Evolutionary conservation across 2,888 invertebrate genomes (phyloP), one percentile per base, ranked within the genome.

Genomic region (Dicyrtomina minuta): DNA sequence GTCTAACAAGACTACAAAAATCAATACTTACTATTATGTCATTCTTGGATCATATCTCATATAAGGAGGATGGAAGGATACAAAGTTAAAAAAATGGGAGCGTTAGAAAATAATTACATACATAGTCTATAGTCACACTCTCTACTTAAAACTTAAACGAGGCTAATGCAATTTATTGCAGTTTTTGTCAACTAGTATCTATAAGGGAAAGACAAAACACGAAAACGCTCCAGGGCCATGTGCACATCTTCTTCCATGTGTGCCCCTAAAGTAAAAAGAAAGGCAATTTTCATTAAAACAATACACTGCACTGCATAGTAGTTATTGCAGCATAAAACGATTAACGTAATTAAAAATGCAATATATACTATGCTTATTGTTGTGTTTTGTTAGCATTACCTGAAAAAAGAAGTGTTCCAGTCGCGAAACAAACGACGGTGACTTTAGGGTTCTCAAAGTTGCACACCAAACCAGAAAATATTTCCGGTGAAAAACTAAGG

Each of bases 351-450:
- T 10, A 13, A 10, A 41, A 41, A 41, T 10, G 13, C 43, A 10
- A 41, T 10, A 41, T 41, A 41, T 41, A n/a, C n/a, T n/a, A n/a
- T n/a, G n/a, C n/a, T n/a, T n/a, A n/a, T n/a, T n/a, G n/a, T n/a
- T n/a, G n/a, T 41, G 8, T 13, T 13, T 10, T 41, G 43, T 41
- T 13, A 41, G 43, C 8, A 41, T n/a, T 59, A 59, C 59, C 59
- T 20, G 59, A 59, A 41, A 59, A 59, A 17, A 59, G n/a, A 12
- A 59, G 43, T 1, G 59, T 59, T 6, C 59, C 59, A 43, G 59
- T 59, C 17, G 59, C 59, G 43, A 59, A 59, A 33, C 59, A 59
- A 13, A 59, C 59, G 13, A 59, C 59, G 8, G 59, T 59, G 43
- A 39, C 10, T 41, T 59, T 59, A 12, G 59, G 59, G 24, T 39